Conservation (phyloP, 2,113 vertebrate species). For the Cinclus mexicanus region DNA sequence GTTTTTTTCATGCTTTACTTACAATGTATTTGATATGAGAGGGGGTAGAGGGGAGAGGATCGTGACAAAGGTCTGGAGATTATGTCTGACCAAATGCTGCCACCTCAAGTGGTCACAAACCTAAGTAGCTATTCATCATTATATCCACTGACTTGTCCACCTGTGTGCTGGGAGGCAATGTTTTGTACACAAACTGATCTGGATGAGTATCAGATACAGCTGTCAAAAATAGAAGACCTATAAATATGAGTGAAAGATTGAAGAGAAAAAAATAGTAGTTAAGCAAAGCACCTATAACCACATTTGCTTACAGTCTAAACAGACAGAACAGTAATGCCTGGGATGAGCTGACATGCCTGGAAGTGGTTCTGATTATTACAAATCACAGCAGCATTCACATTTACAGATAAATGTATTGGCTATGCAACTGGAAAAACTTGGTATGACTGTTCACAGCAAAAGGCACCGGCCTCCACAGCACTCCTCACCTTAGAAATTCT, state of each 20-base stretch:
- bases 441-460: background rate
- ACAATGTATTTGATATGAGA: conserved; percentile 51
- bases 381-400: background rate
- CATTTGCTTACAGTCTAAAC: background rate
- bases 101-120: conserved; percentile 77
- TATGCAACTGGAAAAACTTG: background rate
- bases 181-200: conserved; percentile 85
- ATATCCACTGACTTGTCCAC: conserved; percentile 70
- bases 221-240: conserved; percentile 86
- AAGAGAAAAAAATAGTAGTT: conserved; percentile 43
- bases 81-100: conserved; percentile 65
- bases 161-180: conserved; percentile 73
- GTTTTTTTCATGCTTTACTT: conserved; percentile 46
- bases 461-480: background rate
- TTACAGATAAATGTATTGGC: background rate
- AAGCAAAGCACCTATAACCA: background rate
- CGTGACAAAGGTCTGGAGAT: conserved; percentile 38
- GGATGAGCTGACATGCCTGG: background rate
- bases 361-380: background rate
- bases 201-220: conserved; percentile 79
- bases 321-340: background rate
- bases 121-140: conserved; percentile 87
- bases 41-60: conserved; percentile 6
- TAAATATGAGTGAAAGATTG: conserved; percentile 50
- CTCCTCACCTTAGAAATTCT: background rate